Conservation (phyloP, 2,888 invertebrate species). For the Plagodis dolabraria region DNA sequence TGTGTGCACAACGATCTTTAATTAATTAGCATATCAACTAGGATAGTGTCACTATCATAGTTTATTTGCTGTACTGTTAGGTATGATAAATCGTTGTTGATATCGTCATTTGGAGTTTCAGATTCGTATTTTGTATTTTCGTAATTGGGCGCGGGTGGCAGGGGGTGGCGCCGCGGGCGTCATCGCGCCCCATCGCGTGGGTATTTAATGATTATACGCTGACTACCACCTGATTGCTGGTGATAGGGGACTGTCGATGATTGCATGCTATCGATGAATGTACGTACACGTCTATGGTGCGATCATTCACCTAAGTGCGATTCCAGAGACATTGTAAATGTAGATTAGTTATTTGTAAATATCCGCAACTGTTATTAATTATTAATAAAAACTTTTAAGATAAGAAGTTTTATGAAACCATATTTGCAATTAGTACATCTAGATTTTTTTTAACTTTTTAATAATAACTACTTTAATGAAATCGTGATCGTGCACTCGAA, state of each 20-base stretch:
- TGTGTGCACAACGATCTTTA: neutral
- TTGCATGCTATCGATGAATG: slow-evolving; percentile 62
- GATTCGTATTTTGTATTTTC: slow-evolving; percentile 84
- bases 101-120: slow-evolving; percentile 65
- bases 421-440: too few species aligned
- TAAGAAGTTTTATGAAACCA: too few species aligned
- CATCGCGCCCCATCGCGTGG: slow-evolving; percentile 78
- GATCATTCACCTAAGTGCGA: neutral
- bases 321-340: too few species aligned
- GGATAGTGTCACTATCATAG: neutral
- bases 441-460: too few species aligned
- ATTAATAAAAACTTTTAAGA: too few species aligned
- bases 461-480: too few species aligned
- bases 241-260: slow-evolving; percentile 63
- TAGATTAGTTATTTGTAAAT: too few species aligned
- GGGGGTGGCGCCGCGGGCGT: slow-evolving; percentile 74
- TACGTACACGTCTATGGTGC: neutral
- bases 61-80: slow-evolving; percentile 34
- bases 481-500: too few species aligned
- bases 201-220: slow-evolving; percentile 85
- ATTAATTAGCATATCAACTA: neutral
- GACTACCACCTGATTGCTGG: slow-evolving; percentile 83
- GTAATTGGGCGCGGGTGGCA: slow-evolving; percentile 77
- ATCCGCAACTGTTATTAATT: too few species aligned
- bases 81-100: slow-evolving; percentile 62